phyloP scores from a whole-genome alignment of 2,797 vertebrate genomes.

The Remorina albescens region DNA sequence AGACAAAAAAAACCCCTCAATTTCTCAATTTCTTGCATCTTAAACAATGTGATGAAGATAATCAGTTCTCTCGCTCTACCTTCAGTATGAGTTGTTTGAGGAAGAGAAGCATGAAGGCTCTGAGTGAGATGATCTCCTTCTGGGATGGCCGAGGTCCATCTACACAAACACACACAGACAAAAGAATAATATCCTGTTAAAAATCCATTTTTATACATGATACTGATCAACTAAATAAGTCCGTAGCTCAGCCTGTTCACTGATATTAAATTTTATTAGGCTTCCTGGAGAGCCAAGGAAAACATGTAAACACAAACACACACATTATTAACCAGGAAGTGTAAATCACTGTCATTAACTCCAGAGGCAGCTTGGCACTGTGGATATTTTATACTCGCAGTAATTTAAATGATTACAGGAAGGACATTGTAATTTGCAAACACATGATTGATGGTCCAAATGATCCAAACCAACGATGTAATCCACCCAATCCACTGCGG shows the following conservation, averaged over 20 bases:
- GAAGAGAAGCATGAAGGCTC: slow-evolving; percentile 99
- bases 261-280: slow-evolving; percentile 53
- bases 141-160: slow-evolving; percentile 97
- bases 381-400: slow-evolving; percentile 79
- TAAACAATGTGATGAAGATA: slow-evolving; percentile 35
- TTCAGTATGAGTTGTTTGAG: slow-evolving; percentile 99
- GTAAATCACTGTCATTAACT: slow-evolving; percentile 82
- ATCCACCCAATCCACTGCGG: too few species aligned
- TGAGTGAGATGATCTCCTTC: slow-evolving; percentile 97
- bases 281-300: slow-evolving; percentile 58
- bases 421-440: slow-evolving; percentile 54
- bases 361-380: slow-evolving; percentile 88
- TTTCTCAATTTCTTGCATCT: slow-evolving; percentile 46
- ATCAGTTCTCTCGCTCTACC: slow-evolving; percentile 79
- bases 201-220: slow-evolving; percentile 33
- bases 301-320: slow-evolving; percentile 42
- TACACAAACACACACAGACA: slow-evolving; percentile 77
- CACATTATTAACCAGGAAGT: slow-evolving; percentile 27
- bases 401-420: slow-evolving; percentile 67
- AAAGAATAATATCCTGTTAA: slow-evolving; percentile 54
- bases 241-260: slow-evolving; percentile 38
- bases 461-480: slow-evolving; percentile 59
- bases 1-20: slow-evolving; percentile 20
- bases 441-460: slow-evolving; percentile 53
- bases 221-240: slow-evolving; percentile 43